These are phyloP conservation scores for Tragelaphus buxtoni DNA, from an alignment of 2,113 vertebrate genomes.

Conservation along the genomic window DNA sequence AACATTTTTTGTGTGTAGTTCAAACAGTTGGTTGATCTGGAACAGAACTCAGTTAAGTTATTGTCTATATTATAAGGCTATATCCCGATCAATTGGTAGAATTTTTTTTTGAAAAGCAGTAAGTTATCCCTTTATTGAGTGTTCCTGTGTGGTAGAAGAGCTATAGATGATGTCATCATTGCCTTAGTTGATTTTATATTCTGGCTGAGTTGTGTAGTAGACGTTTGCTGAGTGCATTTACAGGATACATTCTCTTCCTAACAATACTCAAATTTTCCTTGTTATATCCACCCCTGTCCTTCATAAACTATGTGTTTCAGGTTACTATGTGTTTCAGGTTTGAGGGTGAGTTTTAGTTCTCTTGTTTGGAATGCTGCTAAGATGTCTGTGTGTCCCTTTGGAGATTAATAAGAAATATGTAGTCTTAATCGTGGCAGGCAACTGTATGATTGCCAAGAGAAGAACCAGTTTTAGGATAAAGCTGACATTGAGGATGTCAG, in stretches of 20 bases:
- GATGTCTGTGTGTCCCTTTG: background rate
- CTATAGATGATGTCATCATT: background rate
- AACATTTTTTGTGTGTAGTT: background rate
- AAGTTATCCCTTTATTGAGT: background rate
- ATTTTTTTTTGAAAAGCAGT: background rate
- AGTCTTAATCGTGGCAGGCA: background rate
- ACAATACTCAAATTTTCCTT: background rate
- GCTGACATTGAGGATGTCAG: background rate
- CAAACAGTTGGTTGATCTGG: background rate
- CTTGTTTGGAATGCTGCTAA: constrained; percentile 9
- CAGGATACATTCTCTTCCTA: background rate
- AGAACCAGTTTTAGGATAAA: background rate
- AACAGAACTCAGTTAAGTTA: background rate
- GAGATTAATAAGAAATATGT: constrained; percentile 13
- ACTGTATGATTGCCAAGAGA: background rate
- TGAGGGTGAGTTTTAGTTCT: background rate
- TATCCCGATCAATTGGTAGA: background rate
- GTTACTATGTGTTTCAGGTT: no score
- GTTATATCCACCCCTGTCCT: background rate
- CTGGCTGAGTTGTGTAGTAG: background rate
- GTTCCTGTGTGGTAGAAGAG: background rate
- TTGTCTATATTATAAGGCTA: background rate
- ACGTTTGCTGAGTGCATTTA: background rate
- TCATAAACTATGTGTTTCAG: background rate
- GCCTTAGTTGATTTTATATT: background rate